phyloP scores from a whole-genome alignment of 2,888 invertebrate genomes.

The Allygus modestus region DNA sequence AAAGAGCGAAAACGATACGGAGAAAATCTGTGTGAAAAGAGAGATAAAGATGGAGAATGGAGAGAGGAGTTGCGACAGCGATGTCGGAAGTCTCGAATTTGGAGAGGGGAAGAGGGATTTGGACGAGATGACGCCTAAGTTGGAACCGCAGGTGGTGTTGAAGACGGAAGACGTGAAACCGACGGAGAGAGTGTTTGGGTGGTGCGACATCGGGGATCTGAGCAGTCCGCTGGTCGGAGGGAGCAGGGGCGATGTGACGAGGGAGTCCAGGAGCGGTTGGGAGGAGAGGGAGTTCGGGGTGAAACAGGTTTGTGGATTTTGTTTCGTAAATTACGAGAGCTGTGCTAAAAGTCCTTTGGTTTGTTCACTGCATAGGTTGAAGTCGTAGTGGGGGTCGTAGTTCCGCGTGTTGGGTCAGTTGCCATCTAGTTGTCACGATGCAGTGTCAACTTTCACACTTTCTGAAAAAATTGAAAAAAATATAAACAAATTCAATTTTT shows the following conservation, averaged over 20 bases:
- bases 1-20: background rate
- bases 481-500: too few species aligned
- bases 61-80: background rate
- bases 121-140: background rate
- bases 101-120: background rate
- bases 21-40: background rate
- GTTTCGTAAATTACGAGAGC: too few species aligned
- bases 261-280: background rate
- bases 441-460: too few species aligned
- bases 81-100: background rate
- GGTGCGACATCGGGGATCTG: constrained; percentile 41
- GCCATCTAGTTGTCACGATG: too few species aligned
- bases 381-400: too few species aligned
- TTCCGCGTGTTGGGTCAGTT: too few species aligned
- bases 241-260: background rate
- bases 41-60: background rate
- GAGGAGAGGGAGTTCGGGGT: background rate
- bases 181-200: constrained; percentile 39
- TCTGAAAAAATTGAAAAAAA: too few species aligned
- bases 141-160: background rate
- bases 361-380: too few species aligned
- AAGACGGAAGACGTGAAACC: constrained; percentile 27
- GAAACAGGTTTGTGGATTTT: background rate
- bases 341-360: too few species aligned
- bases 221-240: background rate